Conservation (phyloP, 2,888 invertebrate genomes). For the Drosophila antonietae region DNA sequence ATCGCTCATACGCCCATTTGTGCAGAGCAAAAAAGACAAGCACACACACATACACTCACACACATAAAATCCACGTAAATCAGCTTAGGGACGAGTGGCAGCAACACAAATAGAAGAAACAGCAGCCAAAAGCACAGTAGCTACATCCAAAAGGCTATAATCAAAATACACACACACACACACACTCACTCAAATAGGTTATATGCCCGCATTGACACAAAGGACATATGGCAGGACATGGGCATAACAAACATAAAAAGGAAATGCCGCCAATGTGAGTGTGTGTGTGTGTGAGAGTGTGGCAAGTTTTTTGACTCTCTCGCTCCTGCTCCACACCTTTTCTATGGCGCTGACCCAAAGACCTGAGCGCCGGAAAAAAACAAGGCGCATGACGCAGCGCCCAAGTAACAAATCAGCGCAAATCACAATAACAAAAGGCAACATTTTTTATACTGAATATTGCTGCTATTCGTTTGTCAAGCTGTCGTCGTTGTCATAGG, state of each 20-base stretch:
- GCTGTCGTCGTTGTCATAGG: slow-evolving; percentile 21
- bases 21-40: slow-evolving; percentile 19
- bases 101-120: slow-evolving; percentile 18
- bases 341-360: slow-evolving; percentile 59
- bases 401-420: slow-evolving; percentile 75
- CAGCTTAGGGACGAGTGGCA: slow-evolving; percentile 52
- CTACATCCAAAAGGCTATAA: slow-evolving; percentile 49
- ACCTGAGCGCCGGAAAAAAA: slow-evolving; percentile 63
- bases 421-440: slow-evolving; percentile 68
- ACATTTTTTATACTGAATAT: slow-evolving; percentile 7
- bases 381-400: slow-evolving; percentile 63
- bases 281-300: slow-evolving; percentile 6
- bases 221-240: slow-evolving; percentile 70
- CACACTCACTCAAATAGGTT: slow-evolving; percentile 26
- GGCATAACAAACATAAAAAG: slow-evolving; percentile 48
- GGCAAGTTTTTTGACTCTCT: slow-evolving; percentile 26
- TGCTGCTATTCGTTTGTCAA: slow-evolving; percentile 54
- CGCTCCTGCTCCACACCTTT: neutral
- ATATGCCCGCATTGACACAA: slow-evolving; percentile 55
- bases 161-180: slow-evolving; percentile 52
- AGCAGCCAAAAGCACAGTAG: slow-evolving; percentile 45
- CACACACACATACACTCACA: slow-evolving; percentile 2
- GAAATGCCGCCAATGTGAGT: slow-evolving; percentile 32
- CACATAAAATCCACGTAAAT: slow-evolving; percentile 58
- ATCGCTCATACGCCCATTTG: slow-evolving; percentile 69